Evolutionary conservation across 2,888 invertebrate species (phyloP).

Genomic region (Platycheirus rosarum): DNA sequence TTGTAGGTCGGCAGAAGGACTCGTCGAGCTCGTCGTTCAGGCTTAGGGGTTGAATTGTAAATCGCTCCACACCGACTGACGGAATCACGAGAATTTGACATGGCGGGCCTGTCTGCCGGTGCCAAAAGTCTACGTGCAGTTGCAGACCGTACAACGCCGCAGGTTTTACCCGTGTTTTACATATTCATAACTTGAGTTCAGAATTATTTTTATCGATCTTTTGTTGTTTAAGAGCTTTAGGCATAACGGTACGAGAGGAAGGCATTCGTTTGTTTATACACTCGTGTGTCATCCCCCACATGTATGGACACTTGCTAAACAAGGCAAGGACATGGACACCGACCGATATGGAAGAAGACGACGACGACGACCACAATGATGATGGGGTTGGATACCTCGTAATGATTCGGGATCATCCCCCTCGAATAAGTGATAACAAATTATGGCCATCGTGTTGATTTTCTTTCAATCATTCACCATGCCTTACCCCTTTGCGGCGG

Average conservation of each 20-base stretch:
- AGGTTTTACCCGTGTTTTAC: constrained; percentile 43
- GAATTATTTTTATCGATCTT: constrained; percentile 65
- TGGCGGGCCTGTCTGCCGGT: constrained; percentile 30
- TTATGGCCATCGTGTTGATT: constrained; percentile 71
- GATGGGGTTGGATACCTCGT: constrained; percentile 3
- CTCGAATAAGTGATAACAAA: constrained; percentile 56
- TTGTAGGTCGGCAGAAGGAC: background rate
- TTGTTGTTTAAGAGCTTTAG: background rate
- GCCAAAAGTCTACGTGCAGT: constrained; percentile 43
- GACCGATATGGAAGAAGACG: background rate
- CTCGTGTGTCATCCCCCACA: constrained; percentile 50
- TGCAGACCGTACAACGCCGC: constrained; percentile 26
- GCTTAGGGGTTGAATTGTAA: constrained; percentile 45
- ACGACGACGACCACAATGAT: background rate
- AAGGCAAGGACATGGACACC: constrained; percentile 56
- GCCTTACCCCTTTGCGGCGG: constrained; percentile 39
- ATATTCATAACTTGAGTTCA: constrained; percentile 56
- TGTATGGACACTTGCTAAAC: constrained; percentile 64
- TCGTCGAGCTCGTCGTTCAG: constrained; percentile 11
- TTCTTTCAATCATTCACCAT: constrained; percentile 67
- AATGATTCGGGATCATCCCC: constrained; percentile 21
- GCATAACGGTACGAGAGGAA: background rate
- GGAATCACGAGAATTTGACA: constrained; percentile 24
- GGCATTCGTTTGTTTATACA: constrained; percentile 27
- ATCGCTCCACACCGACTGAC: constrained; percentile 38